Evolutionary conservation across 23 tunicate species (phyloP), one percentile per base, ranked within the genome.

Genomic region (Ciona savignyi): DNA sequence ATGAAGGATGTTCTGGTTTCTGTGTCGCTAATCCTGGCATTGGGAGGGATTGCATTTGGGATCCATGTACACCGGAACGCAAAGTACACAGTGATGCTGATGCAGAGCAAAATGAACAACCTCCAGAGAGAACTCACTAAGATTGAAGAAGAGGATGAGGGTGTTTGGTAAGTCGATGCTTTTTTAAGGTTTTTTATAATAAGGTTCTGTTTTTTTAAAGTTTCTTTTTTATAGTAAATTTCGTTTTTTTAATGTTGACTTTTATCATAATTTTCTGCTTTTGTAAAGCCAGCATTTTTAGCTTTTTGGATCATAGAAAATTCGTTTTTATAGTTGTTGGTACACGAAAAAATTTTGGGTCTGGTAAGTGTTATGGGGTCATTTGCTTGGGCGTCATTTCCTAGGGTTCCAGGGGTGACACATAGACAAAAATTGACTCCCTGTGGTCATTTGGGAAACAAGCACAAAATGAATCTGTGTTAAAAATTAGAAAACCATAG

Each of bases 1-100:
- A 24, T 82, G 69, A 88, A 88, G 51, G 96, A 88, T 62, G 71
- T 80, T 63, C 35, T 88, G 79, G 80, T 88, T 30, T 76, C 96
- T 19, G 65, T 88, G 2, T 88, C 96, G 0, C 74, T 88, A 25
- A 74, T 62, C 42, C 34, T 88, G 33, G 96, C 96, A 11, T 34
- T 88, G 30, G 75, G 87, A 30, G 96, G 87, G 34, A 73, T 88
- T 28, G 74, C 68, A 29, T 82, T 75, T 68, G 87, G 79, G 2
- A 67, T 88, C 29, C 96, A 88, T 74, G 87, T 88, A 24, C 78
- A 78, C 23, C 87, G 96, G 3, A 64, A 79, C 2, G 83, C 96
- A 4, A 65, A 35, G 4, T 33, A 27, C 21, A 75, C 96, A 32
- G 67, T 88, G 28, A 51, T 62, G 31, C 35, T 56, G 26, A 88